These are phyloP conservation scores for Ctenodactylus gundi DNA, from an alignment of 2,113 vertebrate species.

Conservation along the genomic window DNA sequence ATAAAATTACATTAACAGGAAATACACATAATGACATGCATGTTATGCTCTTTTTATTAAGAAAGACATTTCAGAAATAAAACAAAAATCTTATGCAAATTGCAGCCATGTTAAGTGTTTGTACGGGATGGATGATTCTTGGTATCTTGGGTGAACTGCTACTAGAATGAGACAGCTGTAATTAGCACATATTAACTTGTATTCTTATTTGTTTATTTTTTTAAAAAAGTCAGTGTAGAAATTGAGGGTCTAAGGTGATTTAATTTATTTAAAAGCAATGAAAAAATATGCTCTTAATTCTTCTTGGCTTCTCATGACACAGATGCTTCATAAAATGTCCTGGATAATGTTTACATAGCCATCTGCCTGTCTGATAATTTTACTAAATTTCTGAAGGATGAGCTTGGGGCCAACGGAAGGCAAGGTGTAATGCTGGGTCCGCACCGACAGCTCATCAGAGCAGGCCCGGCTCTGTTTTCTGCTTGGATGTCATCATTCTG, in stretches of 20 bases:
- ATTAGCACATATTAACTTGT: not conserved
- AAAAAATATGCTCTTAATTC: not conserved
- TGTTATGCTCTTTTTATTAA: not conserved
- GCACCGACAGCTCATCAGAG: slow-evolving; percentile 62
- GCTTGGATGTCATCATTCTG: slow-evolving; percentile 75
- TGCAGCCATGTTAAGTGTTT: not conserved
- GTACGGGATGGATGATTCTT: not conserved
- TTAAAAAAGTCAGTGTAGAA: not conserved
- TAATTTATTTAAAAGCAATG: not conserved
- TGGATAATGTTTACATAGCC: not conserved
- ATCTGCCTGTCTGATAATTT: slow-evolving; percentile 2
- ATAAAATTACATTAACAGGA: not conserved
- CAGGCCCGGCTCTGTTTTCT: slow-evolving; percentile 69
- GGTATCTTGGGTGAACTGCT: not conserved
- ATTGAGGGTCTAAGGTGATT: not conserved
- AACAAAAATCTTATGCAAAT: not conserved
- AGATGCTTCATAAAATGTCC: not conserved
- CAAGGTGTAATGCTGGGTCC: not conserved
- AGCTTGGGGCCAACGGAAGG: not conserved
- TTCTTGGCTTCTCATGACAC: not conserved
- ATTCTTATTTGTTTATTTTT: not conserved
- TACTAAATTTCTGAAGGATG: slow-evolving; percentile 43
- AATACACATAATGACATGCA: not conserved
- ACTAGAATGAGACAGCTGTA: not conserved
- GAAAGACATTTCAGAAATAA: not conserved